Evolutionary conservation across 2,888 invertebrate genomes (phyloP).

Genomic region (Lithophane leautieri): DNA sequence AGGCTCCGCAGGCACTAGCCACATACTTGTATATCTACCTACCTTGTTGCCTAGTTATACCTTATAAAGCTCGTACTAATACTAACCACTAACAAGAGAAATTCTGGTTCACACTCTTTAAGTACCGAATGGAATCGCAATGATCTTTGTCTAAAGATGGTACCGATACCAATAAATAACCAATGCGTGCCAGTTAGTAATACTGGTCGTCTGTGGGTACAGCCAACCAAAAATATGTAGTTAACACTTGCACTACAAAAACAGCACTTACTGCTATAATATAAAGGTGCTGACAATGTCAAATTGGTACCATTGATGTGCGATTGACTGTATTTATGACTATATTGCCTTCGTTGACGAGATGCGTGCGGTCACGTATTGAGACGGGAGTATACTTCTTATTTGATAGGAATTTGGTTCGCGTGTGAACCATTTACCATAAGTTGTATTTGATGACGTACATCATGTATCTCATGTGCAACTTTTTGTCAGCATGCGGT

Average conservation of each 20-base stretch:
- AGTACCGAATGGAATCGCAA: slow-evolving; percentile 13
- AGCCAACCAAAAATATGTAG: background rate
- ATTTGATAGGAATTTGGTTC: slow-evolving; percentile 19
- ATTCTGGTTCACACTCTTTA: slow-evolving; percentile 36
- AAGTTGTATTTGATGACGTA: slow-evolving; percentile 9
- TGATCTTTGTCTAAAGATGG: slow-evolving; percentile 8
- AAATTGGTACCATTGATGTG: background rate
- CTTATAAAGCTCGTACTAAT: slow-evolving; percentile 9
- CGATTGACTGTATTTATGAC: background rate
- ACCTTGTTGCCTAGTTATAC: background rate
- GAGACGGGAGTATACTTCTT: slow-evolving; percentile 8
- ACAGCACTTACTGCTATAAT: background rate
- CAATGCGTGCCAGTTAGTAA: background rate
- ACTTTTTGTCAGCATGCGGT: background rate
- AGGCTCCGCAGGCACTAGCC: background rate
- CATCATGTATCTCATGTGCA: background rate
- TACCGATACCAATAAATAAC: slow-evolving; percentile 31
- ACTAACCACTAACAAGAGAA: slow-evolving; percentile 8
- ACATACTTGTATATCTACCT: background rate
- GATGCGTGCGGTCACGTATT: slow-evolving; percentile 40
- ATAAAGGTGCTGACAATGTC: background rate
- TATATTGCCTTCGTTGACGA: slow-evolving; percentile 12
- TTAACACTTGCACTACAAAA: background rate
- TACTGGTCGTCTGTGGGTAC: background rate
- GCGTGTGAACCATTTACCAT: slow-evolving; percentile 27